Conservation (phyloP, 1,140 invertebrate species). For the Magallana ariakensis region DNA sequence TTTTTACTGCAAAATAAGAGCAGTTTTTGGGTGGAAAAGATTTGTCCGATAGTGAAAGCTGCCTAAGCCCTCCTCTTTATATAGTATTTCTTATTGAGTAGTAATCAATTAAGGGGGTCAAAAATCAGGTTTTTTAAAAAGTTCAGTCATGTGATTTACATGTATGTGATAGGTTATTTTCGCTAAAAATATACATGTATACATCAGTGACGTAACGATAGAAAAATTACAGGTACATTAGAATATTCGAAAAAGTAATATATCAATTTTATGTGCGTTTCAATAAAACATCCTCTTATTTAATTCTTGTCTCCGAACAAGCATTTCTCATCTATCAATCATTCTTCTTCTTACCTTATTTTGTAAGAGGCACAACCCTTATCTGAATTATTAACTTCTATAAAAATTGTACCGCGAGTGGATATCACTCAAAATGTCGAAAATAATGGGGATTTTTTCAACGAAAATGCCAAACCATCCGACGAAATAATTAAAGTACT, state of each 20-base stretch:
- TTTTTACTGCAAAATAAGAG: background rate
- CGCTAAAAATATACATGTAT: background rate
- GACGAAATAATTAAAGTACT: too few species aligned
- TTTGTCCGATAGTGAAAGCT: background rate
- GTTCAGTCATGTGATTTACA: conserved; percentile 9
- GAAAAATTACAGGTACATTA: background rate
- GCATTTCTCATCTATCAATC: conserved; percentile 3
- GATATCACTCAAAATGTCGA: too few species aligned
- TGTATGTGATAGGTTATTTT: background rate
- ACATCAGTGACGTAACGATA: background rate
- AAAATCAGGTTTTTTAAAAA: background rate
- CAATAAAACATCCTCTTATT: conserved; percentile 20
- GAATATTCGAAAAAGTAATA: background rate
- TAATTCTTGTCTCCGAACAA: background rate
- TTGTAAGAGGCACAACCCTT: background rate
- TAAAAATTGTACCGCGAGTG: too few species aligned
- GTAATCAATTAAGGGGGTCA: conserved; percentile 15
- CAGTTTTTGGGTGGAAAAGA: background rate
- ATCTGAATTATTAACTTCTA: background rate
- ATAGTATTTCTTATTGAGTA: background rate
- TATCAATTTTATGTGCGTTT: background rate
- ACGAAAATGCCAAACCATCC: too few species aligned
- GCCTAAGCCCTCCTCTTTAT: background rate
- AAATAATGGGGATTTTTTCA: too few species aligned
- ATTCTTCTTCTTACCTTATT: background rate